Evolutionary conservation across 1,140 invertebrate species (phyloP), one percentile per base, ranked within the genome.

Genomic region (Cyclina sinensis): DNA sequence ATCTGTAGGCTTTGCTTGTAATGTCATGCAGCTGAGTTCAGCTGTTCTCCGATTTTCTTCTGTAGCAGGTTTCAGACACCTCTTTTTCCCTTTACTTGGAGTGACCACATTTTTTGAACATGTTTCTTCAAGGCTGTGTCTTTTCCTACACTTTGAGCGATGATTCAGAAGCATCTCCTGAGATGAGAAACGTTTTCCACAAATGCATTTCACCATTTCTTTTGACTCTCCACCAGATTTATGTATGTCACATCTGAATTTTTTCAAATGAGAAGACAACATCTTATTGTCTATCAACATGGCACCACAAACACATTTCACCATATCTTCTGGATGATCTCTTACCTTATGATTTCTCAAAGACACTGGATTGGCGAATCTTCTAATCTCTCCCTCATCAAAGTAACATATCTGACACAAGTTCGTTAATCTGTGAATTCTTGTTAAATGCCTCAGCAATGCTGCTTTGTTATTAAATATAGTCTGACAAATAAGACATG

Each of bases 311-410:
- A 86, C 70, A 65, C 84, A 86, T 48, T 79, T 37, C 21, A 86
- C 84, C 84, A 86, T 86, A 18, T 59, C 27, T 21, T 86, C 84
- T 7, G 46, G 48, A 68, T 86, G 84, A 59, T 54, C 46, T 79
- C 74, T 37, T 21, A 86, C 27, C 35, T 86, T 86, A 46, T 86
- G 84, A 39, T 86, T 86, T 62, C 84, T 51, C 0, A 86, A 74
- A 11, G 84, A 86, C 32, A 86, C 84, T 43, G 84, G 84, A 35
- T 86, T 86, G 0, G 84, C 84, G 79, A 78, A 86, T 24, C 84
- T 48, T n/a, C 57, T 5, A 46, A 86, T 76, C n/a, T 86, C 18
- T 1, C 54, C 37, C 24, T 62, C 46, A 37, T 78, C 57, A 46
- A 78, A 86, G 30, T 86, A 86, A 65, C 84, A 86, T 7, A 86